These are phyloP conservation scores for Plebejus anna DNA, from an alignment of 2,888 invertebrate genomes.

Conservation along the genomic window DNA sequence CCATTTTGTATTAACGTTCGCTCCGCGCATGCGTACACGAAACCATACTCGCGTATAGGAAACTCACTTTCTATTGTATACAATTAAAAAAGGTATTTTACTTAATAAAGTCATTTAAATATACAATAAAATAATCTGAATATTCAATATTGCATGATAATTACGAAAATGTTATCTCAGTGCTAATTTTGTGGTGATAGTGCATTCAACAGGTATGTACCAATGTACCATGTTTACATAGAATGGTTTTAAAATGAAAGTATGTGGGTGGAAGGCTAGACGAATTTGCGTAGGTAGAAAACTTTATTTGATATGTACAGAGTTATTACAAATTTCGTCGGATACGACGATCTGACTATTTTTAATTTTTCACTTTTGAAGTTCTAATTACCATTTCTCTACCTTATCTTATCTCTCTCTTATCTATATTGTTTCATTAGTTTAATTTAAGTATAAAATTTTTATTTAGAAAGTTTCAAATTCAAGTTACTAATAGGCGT, in stretches of 20 bases:
- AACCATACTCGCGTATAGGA: background rate
- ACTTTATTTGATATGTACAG: constrained; percentile 45
- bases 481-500: constrained; percentile 16
- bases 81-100: constrained; percentile 29
- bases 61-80: constrained; percentile 29
- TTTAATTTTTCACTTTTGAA: background rate
- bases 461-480: background rate
- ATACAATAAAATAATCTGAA: background rate
- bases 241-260: background rate
- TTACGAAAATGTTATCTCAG: constrained; percentile 3
- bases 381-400: too few species aligned
- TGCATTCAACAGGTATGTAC: constrained; percentile 63
- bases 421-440: background rate
- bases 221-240: constrained; percentile 16
- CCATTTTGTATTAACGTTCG: constrained; percentile 27
- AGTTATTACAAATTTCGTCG: background rate
- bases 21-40: constrained; percentile 16
- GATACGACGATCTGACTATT: background rate
- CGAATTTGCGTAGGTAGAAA: constrained; percentile 55
- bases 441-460: background rate
- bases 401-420: background rate
- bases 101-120: constrained; percentile 1
- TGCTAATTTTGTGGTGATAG: background rate
- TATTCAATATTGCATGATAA: background rate
- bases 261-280: constrained; percentile 70